Evolutionary conservation across 1,140 invertebrate genomes (phyloP).

Genomic region (Drosophila obscura): DNA sequence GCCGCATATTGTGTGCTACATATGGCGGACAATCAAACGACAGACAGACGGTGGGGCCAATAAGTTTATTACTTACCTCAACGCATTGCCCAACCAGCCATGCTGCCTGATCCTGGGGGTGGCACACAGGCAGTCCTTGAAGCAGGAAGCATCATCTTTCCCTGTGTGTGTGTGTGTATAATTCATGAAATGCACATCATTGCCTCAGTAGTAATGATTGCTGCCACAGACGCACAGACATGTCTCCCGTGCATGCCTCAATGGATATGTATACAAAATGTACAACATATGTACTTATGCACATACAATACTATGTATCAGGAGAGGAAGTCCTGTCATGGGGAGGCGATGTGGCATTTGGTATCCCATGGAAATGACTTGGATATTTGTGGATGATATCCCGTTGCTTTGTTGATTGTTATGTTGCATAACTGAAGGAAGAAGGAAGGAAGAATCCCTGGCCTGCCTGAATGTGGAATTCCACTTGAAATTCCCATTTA

Average conservation of each 20-base stretch:
- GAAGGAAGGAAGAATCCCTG: neutral
- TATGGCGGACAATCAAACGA: constrained; percentile 61
- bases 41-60: constrained; percentile 65
- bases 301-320: neutral
- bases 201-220: constrained; percentile 76
- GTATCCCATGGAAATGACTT: constrained; percentile 16
- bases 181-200: constrained; percentile 82
- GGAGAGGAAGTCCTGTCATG: constrained; percentile 1
- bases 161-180: constrained; percentile 63
- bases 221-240: constrained; percentile 53
- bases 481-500: too few species aligned
- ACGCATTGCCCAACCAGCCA: constrained; percentile 71
- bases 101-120: constrained; percentile 14
- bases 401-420: constrained; percentile 45
- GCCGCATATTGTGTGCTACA: constrained; percentile 58
- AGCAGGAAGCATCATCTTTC: constrained; percentile 44
- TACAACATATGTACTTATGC: neutral
- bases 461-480: neutral
- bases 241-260: constrained; percentile 25
- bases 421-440: constrained; percentile 12
- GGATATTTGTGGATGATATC: constrained; percentile 39
- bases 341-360: neutral
- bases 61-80: constrained; percentile 81
- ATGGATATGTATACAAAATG: constrained; percentile 39
- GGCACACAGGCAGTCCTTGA: constrained; percentile 34